Conservation (phyloP, 2,888 invertebrate genomes). For the Cataglyphis rosenhaueri region DNA sequence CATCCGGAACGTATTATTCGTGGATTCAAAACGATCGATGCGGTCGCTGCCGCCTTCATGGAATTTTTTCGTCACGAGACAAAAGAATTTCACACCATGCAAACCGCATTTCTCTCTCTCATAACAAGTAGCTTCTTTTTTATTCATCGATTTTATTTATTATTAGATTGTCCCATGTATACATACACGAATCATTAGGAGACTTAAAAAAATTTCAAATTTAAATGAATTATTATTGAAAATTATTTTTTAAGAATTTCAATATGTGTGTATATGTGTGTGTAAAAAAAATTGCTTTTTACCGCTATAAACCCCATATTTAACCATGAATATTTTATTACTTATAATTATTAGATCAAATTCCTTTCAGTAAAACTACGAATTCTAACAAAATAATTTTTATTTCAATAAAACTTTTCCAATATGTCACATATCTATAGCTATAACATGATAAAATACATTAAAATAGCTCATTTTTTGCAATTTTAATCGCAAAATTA, state of each 20-base stretch:
- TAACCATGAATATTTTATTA: background rate
- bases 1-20: slow-evolving; percentile 38
- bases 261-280: background rate
- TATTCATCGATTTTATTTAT: background rate
- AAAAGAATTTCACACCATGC: background rate
- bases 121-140: background rate
- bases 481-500: background rate
- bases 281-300: background rate
- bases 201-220: background rate
- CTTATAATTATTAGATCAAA: background rate
- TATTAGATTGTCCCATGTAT: background rate
- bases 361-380: background rate
- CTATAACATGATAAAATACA: background rate
- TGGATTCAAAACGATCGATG: slow-evolving; percentile 43
- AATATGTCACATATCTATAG: background rate
- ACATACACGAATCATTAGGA: background rate
- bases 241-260: background rate
- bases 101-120: background rate
- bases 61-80: slow-evolving; percentile 20
- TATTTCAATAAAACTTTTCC: background rate
- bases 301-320: background rate
- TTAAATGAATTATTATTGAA: background rate
- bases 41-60: background rate
- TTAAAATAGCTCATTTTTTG: background rate
- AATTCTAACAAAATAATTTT: background rate